phyloP scores from a whole-genome alignment of 2,113 vertebrate species.

The Cichladusa arquata region DNA sequence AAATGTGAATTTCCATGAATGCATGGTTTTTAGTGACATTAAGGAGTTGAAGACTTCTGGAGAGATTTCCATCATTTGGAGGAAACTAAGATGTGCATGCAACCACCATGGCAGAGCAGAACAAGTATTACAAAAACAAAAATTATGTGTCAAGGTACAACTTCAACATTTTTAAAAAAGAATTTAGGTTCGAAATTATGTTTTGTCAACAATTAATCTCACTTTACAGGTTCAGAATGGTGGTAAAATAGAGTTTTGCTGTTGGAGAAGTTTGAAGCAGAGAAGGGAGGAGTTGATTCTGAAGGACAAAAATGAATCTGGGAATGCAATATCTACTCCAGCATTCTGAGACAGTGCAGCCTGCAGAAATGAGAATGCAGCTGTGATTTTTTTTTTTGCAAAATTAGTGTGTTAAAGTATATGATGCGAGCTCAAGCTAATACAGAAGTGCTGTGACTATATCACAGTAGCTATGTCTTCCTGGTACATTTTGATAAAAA shows the following conservation, averaged over 20 bases:
- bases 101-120: not conserved
- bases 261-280: not conserved
- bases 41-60: not conserved
- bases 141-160: not conserved
- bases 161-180: not conserved
- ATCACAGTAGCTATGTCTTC: not conserved
- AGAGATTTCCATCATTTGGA: not conserved
- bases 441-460: not conserved
- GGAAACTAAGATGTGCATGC: not conserved
- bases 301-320: not conserved
- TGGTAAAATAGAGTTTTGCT: not conserved
- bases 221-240: not conserved
- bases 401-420: not conserved
- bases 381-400: not conserved
- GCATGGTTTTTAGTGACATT: not conserved
- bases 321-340: not conserved
- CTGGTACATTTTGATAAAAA: conserved; percentile 11
- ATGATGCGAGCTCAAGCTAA: not conserved
- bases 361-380: not conserved
- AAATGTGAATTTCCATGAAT: not conserved
- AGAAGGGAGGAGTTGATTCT: not conserved
- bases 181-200: not conserved
- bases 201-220: not conserved
- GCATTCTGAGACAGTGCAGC: not conserved
- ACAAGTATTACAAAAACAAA: not conserved